These are phyloP conservation scores for Sialis lutaria DNA, from an alignment of 2,888 invertebrate genomes.

Conservation along the genomic window DNA sequence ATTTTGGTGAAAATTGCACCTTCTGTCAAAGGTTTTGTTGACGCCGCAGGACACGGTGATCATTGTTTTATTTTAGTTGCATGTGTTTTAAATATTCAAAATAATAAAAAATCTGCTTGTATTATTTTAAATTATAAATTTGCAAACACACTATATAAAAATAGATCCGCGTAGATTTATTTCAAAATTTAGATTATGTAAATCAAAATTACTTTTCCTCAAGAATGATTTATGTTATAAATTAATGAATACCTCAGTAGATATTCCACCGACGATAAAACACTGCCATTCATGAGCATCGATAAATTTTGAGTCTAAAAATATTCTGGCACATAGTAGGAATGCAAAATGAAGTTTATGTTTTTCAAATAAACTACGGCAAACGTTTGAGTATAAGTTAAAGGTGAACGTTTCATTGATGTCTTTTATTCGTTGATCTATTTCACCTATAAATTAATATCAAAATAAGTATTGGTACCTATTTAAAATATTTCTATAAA, in stretches of 20 bases:
- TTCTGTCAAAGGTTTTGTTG: too few species aligned
- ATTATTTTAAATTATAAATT: too few species aligned
- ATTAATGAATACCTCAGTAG: slow-evolving; percentile 26
- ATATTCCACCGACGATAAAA: slow-evolving; percentile 54
- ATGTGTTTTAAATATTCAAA: too few species aligned
- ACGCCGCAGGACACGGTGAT: too few species aligned
- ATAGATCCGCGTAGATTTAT: too few species aligned
- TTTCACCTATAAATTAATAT: slow-evolving; percentile 34
- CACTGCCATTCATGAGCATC: slow-evolving; percentile 53
- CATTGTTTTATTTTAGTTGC: too few species aligned
- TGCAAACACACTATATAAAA: too few species aligned
- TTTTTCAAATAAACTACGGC: slow-evolving; percentile 75
- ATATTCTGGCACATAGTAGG: slow-evolving; percentile 48
- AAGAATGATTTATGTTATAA: too few species aligned
- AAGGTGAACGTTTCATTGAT: slow-evolving; percentile 70
- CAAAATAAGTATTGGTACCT: not conserved
- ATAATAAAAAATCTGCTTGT: too few species aligned
- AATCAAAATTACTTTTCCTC: too few species aligned
- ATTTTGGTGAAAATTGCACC: too few species aligned
- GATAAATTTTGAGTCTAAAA: slow-evolving; percentile 40
- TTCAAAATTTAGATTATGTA: too few species aligned
- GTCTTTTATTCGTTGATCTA: slow-evolving; percentile 54
- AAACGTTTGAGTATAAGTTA: slow-evolving; percentile 70
- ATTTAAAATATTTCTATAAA: slow-evolving; percentile 5
- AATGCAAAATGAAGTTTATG: slow-evolving; percentile 79